These are phyloP conservation scores for Axinella damicornis DNA, from an alignment of 37 sponge, comb jelly and placozoan genomes.

Conservation along the genomic window DNA sequence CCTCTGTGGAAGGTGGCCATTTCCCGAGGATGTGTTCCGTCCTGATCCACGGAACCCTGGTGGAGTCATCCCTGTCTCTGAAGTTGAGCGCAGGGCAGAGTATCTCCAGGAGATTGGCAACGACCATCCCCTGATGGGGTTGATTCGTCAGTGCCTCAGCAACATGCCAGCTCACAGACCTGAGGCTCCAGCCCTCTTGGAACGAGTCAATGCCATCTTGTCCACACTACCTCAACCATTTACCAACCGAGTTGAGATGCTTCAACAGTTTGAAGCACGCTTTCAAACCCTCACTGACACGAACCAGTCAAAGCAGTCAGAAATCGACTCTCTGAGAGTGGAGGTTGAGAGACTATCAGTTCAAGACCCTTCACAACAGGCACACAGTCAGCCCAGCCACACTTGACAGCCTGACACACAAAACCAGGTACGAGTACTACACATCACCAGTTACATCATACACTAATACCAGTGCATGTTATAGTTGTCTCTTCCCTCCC, in stretches of 20 bases:
- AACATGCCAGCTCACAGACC: conserved; percentile 11
- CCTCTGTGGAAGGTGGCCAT: conserved; percentile 14
- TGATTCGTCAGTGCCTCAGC: conserved; percentile 15
- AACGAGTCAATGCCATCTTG: neutral
- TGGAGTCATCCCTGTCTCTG: neutral
- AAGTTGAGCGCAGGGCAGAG: conserved; percentile 8
- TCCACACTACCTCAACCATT: neutral
- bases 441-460: no score
- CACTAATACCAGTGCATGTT: no score
- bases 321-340: neutral
- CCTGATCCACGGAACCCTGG: conserved; percentile 13
- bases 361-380: conserved; percentile 7
- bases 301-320: neutral
- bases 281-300: no score
- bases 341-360: neutral
- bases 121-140: conserved; percentile 9
- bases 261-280: neutral
- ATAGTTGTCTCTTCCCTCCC: no score
- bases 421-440: no score
- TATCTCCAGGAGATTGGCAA: conserved; percentile 9
- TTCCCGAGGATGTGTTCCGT: conserved; percentile 17
- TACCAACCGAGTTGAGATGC: conserved; percentile 17
- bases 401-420: no score
- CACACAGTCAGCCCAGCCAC: no score
- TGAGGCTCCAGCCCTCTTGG: neutral